Percentiles rank a stretch among this genome's conserved stretches.
phyloP scores from a whole-genome alignment of 35 echinoderm and acorn worm species.

The Ophioderma brevispina region DNA sequence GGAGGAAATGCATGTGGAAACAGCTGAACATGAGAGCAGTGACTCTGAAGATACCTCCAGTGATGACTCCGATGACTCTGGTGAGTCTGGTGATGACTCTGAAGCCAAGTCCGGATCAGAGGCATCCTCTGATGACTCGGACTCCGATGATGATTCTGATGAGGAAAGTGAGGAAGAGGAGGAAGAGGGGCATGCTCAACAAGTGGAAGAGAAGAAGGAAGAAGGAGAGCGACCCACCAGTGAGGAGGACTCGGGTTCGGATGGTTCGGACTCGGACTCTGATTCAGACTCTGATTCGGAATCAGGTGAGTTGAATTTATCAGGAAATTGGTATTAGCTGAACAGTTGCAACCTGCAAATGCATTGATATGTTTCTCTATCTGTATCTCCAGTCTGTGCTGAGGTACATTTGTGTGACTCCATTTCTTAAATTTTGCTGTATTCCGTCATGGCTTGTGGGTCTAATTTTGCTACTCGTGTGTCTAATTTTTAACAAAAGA shows the following conservation, averaged over 20 bases:
- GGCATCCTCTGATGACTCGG: conserved; percentile 12
- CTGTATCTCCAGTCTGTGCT: not conserved
- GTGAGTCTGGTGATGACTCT: conserved; percentile 15
- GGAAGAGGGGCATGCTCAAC: conserved; percentile 28
- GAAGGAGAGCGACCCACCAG: conserved; percentile 62
- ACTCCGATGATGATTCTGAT: conserved; percentile 66
- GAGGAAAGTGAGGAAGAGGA: conserved; percentile 66
- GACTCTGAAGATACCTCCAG: conserved; percentile 7
- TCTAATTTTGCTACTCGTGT: not conserved
- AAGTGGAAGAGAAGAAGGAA: conserved; percentile 55
- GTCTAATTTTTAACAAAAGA: too few species aligned
- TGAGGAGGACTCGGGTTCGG: conserved; percentile 67
- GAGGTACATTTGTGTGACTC: not conserved
- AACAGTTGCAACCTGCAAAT: too few species aligned
- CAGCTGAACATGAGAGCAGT: conserved; percentile 17
- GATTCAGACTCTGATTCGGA: conserved; percentile 54
- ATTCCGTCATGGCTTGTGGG: not conserved
- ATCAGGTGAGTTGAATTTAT: not conserved
- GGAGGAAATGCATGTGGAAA: not conserved
- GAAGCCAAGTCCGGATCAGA: not conserved
- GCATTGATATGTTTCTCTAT: not conserved
- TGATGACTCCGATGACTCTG: not conserved
- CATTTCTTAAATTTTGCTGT: too few species aligned
- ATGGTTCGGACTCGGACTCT: conserved; percentile 54
- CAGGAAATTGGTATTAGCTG: not conserved